Base-by-base conservation (phyloP, 2,113 vertebrate species). In the Cephalophus harveyi region DNA sequence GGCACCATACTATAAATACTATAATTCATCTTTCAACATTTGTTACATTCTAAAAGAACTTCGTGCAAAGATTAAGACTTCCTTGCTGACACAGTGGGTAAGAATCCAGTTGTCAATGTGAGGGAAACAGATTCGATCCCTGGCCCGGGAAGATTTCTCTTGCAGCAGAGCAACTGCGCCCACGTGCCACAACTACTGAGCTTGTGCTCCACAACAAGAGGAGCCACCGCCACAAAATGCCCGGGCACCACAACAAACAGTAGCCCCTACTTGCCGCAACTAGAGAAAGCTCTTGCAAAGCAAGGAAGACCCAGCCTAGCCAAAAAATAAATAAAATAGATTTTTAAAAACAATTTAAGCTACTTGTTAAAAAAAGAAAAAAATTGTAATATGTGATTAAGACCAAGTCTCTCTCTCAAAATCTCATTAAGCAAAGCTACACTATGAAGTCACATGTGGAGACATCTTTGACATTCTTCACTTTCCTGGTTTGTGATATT, bases 151-250 rank as follows among this genome's bases (percentile, higher is more conserved):
- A 43, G 40, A 76, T 43, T 43, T 27, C 23, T 43, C 71, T 2
- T 2, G 40, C 40, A 14, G 40, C 23, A 27, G 71, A 76, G 40
- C 71, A 43, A 7, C 30, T 27, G 14, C 1, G 6, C 40, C 23
- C 40, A 7, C 12, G 0, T 14, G 23, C 71, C 71, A 43, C 40
- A 76, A 2, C 23, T 76, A 3, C 71, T 7, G 40, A 76, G 71
- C 23, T 3, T 7, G 3, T 15, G 6, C 40, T 2, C 1, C 40
- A 7, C 36, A 76, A 14, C 40, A 43, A 27, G 40, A 27, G 40
- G 25, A 27, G 23, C 40, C 40, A 4, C 40, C 6, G 0, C 36
- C 5, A 4, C 0, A 3, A 76, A 27, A 27, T 0, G 40, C 23
- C 40, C 40, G 0, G 0, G 23, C 40, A 14, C 23, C 40, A 2